Evolutionary conservation across 2,113 vertebrate genomes (phyloP).

Genomic region (Cavia aperea): DNA sequence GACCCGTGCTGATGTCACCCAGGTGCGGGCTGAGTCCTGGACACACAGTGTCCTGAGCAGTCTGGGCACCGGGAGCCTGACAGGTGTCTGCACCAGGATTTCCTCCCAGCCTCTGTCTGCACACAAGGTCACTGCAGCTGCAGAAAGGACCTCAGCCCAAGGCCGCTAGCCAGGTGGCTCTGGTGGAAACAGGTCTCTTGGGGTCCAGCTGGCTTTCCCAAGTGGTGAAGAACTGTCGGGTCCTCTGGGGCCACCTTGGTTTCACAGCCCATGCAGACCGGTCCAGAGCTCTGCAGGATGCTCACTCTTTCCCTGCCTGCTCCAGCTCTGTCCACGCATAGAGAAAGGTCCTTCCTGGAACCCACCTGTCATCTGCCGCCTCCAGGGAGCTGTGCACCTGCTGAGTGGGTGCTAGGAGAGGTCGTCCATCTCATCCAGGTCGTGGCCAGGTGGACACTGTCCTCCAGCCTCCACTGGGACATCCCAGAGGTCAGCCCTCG

Average conservation of each 20-base stretch:
- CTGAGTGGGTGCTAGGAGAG: background rate
- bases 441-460: too few relatives aligned
- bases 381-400: background rate
- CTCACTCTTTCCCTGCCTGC: background rate
- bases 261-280: background rate
- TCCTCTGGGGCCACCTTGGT: background rate
- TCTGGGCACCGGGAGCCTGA: background rate
- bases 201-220: background rate
- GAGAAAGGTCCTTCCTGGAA: background rate
- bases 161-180: background rate
- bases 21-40: too few relatives aligned
- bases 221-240: background rate
- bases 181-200: background rate
- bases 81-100: background rate
- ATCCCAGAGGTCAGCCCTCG: constrained; percentile 79
- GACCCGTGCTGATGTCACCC: background rate
- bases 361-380: too few relatives aligned
- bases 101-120: background rate
- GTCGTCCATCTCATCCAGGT: too few relatives aligned
- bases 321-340: background rate
- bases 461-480: constrained; percentile 74
- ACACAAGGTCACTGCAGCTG: background rate
- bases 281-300: background rate
- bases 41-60: background rate
- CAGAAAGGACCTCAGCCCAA: background rate